A percentile compares a stretch with the other conserved stretches of the same genome.
Evolutionary conservation across 2,888 invertebrate species (phyloP).

Genomic region (Lagria hirta): DNA sequence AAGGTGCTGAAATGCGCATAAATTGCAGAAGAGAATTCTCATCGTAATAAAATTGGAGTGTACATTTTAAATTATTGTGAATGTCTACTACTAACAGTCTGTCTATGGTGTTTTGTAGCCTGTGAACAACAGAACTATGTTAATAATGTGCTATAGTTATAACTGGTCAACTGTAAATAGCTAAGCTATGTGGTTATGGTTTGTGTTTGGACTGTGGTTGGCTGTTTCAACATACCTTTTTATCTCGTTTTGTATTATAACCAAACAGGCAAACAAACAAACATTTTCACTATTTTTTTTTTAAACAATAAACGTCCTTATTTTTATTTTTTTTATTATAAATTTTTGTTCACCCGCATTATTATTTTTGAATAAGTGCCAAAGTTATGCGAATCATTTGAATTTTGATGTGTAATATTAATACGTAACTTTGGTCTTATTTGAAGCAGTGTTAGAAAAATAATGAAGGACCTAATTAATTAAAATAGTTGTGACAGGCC

Average conservation of each 20-base stretch:
- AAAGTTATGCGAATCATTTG: too few species aligned
- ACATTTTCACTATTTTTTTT: constrained; percentile 10
- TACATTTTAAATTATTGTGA: constrained; percentile 43
- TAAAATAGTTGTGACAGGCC: constrained; percentile 19
- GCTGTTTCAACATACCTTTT: constrained; percentile 20
- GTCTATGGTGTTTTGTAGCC: constrained; percentile 41
- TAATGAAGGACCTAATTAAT: constrained; percentile 26
- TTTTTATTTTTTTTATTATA: constrained; percentile 9
- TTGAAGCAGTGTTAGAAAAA: constrained; percentile 3
- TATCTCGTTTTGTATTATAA: constrained; percentile 18
- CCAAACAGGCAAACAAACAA: too few species aligned
- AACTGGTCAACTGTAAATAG: constrained; percentile 49
- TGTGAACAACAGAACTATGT: constrained; percentile 45
- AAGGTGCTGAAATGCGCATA: constrained; percentile 15
- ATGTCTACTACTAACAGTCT: constrained; percentile 37
- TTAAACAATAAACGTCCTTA: constrained; percentile 12
- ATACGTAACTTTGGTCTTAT: constrained; percentile 26
- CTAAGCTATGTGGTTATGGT: constrained; percentile 47
- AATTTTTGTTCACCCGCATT: constrained; percentile 1
- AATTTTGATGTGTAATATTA: too few species aligned
- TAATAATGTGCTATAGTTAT: constrained; percentile 49
- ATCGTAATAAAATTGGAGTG: constrained; percentile 29
- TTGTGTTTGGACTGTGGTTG: constrained; percentile 37
- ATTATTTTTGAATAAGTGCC: constrained; percentile 17
- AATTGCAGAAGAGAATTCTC: constrained; percentile 20